Evolutionary conservation across 2,797 vertebrate species (phyloP), one percentile per base, ranked within the genome.

Genomic region (Acanthis flammea): DNA sequence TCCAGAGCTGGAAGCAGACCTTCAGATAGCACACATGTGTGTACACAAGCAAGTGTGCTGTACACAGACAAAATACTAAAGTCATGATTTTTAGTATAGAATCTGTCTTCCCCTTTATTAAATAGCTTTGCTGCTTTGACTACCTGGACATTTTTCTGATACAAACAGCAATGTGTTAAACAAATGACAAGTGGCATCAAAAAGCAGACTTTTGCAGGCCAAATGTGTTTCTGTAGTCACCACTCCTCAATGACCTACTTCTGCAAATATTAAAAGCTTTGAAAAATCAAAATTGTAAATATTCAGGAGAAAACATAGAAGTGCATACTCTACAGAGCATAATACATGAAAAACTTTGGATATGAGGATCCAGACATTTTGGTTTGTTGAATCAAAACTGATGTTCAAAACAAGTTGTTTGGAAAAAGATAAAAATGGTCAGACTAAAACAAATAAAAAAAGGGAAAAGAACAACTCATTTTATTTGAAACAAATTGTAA

Each of bases 401-500:
- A 18, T 73, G 10, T 35, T 76, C 22, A 60, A 57, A 71, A 31
- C 4, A 10, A 2, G 17, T 53, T 37, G 15, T 72, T 14, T 3
- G 2, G 4, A 21, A 31, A 51, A 51, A 41, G 1, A 33, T 15
- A 57, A 54, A 75, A 70, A 37, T 28, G 2, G 1, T 41, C 6
- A 51, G 6, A n/a, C 12, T 65, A 33, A 77, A 47, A 42, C 5
- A 27, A 35, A 22, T 5, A 12, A 31, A 10, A 25, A 24, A 16
- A 33, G 7, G 3, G 4, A 41, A 28, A 44, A 13, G 0, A 63
- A 28, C 27, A 31, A 1, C 5, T 48, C 0, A 6, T 65, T 88
- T 89, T 0, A 39, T 44, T 58, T 28, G 12, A 82, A 94, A 60
- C 7, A 51, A 44, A 67, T 70, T 79, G 51, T 50, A 2, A 50